These are phyloP conservation scores for Diorhabda elongata DNA, from an alignment of 1,140 invertebrate genomes.

Conservation along the genomic window DNA sequence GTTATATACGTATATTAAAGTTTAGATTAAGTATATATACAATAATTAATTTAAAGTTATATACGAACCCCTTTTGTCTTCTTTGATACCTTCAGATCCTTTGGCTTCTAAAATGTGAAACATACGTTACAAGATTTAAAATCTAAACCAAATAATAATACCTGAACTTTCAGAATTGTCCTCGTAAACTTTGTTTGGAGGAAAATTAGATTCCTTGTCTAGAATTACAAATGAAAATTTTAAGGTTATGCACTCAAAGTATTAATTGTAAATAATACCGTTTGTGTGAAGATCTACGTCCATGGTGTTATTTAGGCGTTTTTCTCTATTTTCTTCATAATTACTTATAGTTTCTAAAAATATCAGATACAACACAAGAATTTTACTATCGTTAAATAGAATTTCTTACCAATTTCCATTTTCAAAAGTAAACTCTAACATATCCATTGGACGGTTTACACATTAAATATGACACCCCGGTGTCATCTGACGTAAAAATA, in stretches of 20 bases:
- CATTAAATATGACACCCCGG: background rate
- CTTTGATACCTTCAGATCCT: too few relatives aligned
- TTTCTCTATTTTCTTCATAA: slow-evolving; percentile 11
- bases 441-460: background rate
- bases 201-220: background rate
- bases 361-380: background rate
- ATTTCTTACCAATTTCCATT: background rate
- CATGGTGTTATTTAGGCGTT: slow-evolving; percentile 3
- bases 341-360: slow-evolving; percentile 18
- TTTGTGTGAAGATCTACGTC: background rate
- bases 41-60: too few relatives aligned
- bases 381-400: background rate
- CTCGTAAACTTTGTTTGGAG: background rate
- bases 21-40: too few relatives aligned
- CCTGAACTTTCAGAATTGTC: slow-evolving; percentile 5
- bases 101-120: too few relatives aligned
- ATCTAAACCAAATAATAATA: background rate
- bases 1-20: too few relatives aligned
- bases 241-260: background rate
- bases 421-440: slow-evolving; percentile 1
- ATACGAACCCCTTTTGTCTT: too few relatives aligned
- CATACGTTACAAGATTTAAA: too few relatives aligned
- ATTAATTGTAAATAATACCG: background rate
- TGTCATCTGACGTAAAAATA: background rate
- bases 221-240: background rate